phyloP scores from a whole-genome alignment of 2,888 invertebrate species.

The Pediacus dermestoides region DNA sequence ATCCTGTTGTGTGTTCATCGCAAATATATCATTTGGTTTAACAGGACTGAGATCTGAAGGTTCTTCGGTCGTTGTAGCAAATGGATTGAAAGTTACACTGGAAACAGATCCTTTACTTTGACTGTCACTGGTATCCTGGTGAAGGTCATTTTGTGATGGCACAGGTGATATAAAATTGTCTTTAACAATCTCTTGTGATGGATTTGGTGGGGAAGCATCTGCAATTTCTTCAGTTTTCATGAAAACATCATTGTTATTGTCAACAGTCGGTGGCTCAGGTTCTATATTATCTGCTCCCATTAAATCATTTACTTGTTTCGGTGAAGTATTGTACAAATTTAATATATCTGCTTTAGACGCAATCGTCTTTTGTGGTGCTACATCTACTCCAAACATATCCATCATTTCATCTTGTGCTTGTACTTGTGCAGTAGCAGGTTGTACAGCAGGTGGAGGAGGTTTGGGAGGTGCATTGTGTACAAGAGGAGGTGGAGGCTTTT shows the following conservation, averaged over 20 bases:
- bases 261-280: slow-evolving; percentile 14
- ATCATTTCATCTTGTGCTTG: slow-evolving; percentile 34
- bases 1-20: slow-evolving; percentile 16
- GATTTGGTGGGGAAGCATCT: not conserved
- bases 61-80: slow-evolving; percentile 41
- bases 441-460: slow-evolving; percentile 39
- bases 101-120: slow-evolving; percentile 47
- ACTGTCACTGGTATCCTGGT: slow-evolving; percentile 49
- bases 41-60: slow-evolving; percentile 27
- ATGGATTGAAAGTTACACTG: slow-evolving; percentile 53
- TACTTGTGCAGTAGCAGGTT: slow-evolving; percentile 17
- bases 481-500: slow-evolving; percentile 33
- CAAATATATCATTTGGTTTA: slow-evolving; percentile 27
- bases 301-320: slow-evolving; percentile 30
- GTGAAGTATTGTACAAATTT: slow-evolving; percentile 42
- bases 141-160: slow-evolving; percentile 42
- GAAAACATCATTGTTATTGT: slow-evolving; percentile 4
- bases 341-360: slow-evolving; percentile 48
- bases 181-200: slow-evolving; percentile 15
- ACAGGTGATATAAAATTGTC: slow-evolving; percentile 41
- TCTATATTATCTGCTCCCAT: slow-evolving; percentile 27
- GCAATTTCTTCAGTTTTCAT: not conserved
- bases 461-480: slow-evolving; percentile 30
- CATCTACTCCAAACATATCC: slow-evolving; percentile 45
- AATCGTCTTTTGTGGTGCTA: slow-evolving; percentile 40